phyloP scores from a whole-genome alignment of 2,888 invertebrate species.

The Diaperis boleti region DNA sequence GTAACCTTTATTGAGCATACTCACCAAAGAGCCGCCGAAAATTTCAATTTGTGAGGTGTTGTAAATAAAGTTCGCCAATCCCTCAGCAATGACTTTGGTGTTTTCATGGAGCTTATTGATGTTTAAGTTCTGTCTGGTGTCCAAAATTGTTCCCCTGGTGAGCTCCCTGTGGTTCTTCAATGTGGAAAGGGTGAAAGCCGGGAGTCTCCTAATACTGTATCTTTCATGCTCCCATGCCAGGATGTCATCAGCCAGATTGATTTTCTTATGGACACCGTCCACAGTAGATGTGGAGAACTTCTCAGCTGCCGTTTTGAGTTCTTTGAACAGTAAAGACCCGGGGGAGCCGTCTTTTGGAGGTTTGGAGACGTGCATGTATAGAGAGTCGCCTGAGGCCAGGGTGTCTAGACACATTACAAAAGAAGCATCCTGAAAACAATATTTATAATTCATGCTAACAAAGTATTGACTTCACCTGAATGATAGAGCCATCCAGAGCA shows the following conservation, averaged over 20 bases:
- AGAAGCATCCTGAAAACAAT: constrained; percentile 80
- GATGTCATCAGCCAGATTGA: constrained; percentile 92
- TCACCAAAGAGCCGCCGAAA: constrained; percentile 82
- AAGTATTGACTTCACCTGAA: constrained; percentile 73
- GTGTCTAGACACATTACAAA: constrained; percentile 93
- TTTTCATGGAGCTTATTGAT: constrained; percentile 74
- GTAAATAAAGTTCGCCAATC: constrained; percentile 85
- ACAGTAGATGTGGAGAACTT: constrained; percentile 67
- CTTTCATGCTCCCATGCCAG: constrained; percentile 98
- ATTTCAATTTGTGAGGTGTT: constrained; percentile 76
- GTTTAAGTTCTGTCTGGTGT: constrained; percentile 71
- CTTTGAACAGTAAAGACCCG: constrained; percentile 75
- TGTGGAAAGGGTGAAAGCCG: constrained; percentile 92
- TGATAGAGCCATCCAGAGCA: constrained; percentile 75
- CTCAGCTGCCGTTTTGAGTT: constrained; percentile 71
- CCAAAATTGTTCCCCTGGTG: constrained; percentile 74
- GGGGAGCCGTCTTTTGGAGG: constrained; percentile 89
- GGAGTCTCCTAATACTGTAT: constrained; percentile 91
- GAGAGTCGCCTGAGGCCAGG: constrained; percentile 73
- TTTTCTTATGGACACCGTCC: constrained; percentile 92
- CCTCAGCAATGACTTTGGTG: constrained; percentile 83
- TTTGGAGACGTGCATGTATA: constrained; percentile 96
- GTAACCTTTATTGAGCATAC: constrained; percentile 49
- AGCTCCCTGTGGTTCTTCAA: constrained; percentile 77
- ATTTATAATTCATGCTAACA: background rate